These are phyloP conservation scores for Drosophila nigromelanica DNA, from an alignment of 1,140 invertebrate genomes.

Conservation along the genomic window DNA sequence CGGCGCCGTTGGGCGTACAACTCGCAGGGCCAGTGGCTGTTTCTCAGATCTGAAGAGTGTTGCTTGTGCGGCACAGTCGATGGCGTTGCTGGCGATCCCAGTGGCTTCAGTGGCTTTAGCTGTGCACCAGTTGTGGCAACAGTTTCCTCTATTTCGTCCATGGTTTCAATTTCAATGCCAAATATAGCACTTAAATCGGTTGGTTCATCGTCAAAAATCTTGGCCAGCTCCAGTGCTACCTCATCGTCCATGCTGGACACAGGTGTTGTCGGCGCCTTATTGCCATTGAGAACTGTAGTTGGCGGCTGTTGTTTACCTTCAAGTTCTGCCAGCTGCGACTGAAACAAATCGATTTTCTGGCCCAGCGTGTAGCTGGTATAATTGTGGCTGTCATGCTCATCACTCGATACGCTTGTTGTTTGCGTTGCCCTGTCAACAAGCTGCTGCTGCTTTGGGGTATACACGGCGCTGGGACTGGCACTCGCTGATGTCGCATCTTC, in stretches of 20 bases:
- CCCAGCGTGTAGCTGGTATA: conserved; percentile 43
- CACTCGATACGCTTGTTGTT: conserved; percentile 34
- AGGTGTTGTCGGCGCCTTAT: conserved; percentile 9
- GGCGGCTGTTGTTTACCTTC: conserved; percentile 20
- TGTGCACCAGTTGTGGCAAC: background rate
- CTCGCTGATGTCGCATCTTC: background rate
- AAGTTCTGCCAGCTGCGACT: conserved; percentile 37
- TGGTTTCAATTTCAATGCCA: conserved; percentile 54
- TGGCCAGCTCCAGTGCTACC: conserved; percentile 67
- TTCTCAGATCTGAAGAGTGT: conserved; percentile 49
- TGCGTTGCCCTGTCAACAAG: conserved; percentile 54
- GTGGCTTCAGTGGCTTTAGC: conserved; percentile 8
- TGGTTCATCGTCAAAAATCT: conserved; percentile 70
- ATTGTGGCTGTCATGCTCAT: conserved; percentile 1
- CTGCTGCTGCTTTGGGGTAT: background rate
- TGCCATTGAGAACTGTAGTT: background rate
- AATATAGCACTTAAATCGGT: conserved; percentile 76
- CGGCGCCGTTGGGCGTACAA: conserved; percentile 67
- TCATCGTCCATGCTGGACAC: conserved; percentile 55
- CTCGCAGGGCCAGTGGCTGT: conserved; percentile 82
- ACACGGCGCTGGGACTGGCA: background rate
- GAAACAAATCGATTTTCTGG: conserved; percentile 79
- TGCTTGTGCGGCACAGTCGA: conserved; percentile 1
- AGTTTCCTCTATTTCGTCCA: conserved; percentile 37
- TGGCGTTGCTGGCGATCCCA: conserved; percentile 20